Conservation (phyloP, 1,140 invertebrate species). For the Hormaphis cornu region DNA sequence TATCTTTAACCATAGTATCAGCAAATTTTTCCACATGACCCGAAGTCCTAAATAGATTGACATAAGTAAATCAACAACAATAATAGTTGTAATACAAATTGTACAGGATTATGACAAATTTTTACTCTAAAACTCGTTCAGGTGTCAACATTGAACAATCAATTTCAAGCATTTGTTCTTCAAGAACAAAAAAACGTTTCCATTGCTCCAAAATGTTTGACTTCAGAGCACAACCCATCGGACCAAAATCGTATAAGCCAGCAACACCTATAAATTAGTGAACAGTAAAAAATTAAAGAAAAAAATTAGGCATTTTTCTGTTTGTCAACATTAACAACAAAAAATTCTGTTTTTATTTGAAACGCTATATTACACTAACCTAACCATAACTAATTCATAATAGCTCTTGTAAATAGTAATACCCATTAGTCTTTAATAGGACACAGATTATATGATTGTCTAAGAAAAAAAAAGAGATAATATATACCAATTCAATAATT, state of each 20-base stretch:
- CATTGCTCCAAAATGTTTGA: constrained; percentile 87
- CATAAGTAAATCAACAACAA: background rate
- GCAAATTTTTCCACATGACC: constrained; percentile 98
- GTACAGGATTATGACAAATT: background rate
- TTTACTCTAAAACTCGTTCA: constrained; percentile 83
- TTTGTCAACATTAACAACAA: too few species aligned
- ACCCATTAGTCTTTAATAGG: too few species aligned
- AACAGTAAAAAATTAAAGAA: background rate
- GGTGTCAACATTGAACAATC: constrained; percentile 96
- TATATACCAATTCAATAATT: too few species aligned
- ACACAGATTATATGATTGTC: too few species aligned
- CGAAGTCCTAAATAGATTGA: constrained; percentile 61
- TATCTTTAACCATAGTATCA: constrained; percentile 98
- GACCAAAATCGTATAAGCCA: constrained; percentile 94
- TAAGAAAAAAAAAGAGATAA: too few species aligned
- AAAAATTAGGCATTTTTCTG: too few species aligned
- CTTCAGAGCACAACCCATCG: constrained; percentile 98
- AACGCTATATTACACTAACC: too few species aligned
- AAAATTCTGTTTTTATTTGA: too few species aligned
- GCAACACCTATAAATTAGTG: constrained; percentile 48
- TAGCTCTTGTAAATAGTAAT: too few species aligned
- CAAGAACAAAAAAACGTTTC: constrained; percentile 92
- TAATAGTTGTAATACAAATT: background rate
- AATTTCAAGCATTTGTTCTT: constrained; percentile 98
- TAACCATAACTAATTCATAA: too few species aligned